Conservation (phyloP, 2,113 vertebrate species). For the Eubucco bourcierii region DNA sequence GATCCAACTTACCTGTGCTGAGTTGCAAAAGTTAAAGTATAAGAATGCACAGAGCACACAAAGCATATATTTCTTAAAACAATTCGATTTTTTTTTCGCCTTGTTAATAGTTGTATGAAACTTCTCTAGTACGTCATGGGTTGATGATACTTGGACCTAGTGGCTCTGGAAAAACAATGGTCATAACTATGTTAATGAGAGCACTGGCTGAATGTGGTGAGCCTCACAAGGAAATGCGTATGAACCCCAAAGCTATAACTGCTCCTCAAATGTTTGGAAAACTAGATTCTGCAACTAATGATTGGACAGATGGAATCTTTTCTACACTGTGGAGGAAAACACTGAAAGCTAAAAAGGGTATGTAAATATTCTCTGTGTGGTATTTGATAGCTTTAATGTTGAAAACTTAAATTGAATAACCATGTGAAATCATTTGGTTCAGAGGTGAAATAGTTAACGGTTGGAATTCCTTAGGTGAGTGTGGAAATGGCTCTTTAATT, state of each 20-base stretch:
- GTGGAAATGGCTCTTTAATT: too few relatives aligned
- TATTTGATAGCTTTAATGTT: too few relatives aligned
- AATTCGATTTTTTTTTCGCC: neutral
- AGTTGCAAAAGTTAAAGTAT: too few relatives aligned
- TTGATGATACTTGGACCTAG: conserved; percentile 83
- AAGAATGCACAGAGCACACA: too few relatives aligned
- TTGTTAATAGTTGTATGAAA: conserved; percentile 75
- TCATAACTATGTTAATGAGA: conserved; percentile 77
- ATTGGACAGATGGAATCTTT: conserved; percentile 85
- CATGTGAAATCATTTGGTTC: too few relatives aligned
- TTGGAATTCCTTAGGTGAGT: too few relatives aligned
- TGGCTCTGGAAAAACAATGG: conserved; percentile 78
- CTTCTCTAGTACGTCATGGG: conserved; percentile 78
- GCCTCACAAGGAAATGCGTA: conserved; percentile 78
- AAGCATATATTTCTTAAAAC: neutral
- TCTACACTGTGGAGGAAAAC: conserved; percentile 83
- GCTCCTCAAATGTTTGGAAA: conserved; percentile 82
- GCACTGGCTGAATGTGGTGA: conserved; percentile 76
- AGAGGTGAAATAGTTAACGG: too few relatives aligned
- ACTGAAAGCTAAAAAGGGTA: conserved; percentile 79
- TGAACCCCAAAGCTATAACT: conserved; percentile 84
- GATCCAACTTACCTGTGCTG: too few relatives aligned
- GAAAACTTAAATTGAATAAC: too few relatives aligned
- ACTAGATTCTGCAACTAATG: conserved; percentile 81
- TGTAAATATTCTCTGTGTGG: neutral